Evolutionary conservation across 2,888 invertebrate species (phyloP), one percentile per base, ranked within the genome.

Genomic region (Ornithoptera alexandrae): DNA sequence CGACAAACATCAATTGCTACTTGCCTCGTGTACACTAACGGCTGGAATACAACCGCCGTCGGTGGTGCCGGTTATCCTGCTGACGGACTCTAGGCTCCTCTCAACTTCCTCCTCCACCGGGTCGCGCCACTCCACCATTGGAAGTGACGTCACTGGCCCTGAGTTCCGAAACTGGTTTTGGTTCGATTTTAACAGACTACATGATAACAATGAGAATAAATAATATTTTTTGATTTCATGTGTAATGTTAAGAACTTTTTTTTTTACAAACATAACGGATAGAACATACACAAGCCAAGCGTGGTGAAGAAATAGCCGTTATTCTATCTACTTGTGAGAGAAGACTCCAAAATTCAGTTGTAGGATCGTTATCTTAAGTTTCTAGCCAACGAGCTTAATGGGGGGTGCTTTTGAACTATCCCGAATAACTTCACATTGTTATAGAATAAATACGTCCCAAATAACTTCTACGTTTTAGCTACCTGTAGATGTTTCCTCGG

Each of bases 111-210:
- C 92, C 18, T 92, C 90, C 0, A 91, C 84, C 0, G 91, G 90
- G 62, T 92, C 91, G 0, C 92, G 82, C 92, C 92, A 92, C 71
- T 91, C 92, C 61, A 92, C 82, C 90, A 91, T 91, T 0, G 90
- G 92, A 0, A 90, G 75, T 0, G 81, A 73, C 61, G 85, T 76
- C 17, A 81, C 78, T 65, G 79, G 83, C 0, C 82, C 90, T 87
- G 50, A 12, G 18, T 50, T 17, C 50, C 10, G 1, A 12, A 50
- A 50, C 15, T 50, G 50, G 18, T 50, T 17, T 5, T 50, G 50
- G 15, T 50, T 50, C 50, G 18, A 50, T 50, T 50, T 50, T 17
- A 50, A 50, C 50, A 50, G 50, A 50, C 17, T 50, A 50, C 15
- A 2, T 17, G 15, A 5, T 50, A 17, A 18, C 50, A 50, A 50